Conservation (phyloP, 2,888 invertebrate genomes). For the Scrobipalpa atriplicella region DNA sequence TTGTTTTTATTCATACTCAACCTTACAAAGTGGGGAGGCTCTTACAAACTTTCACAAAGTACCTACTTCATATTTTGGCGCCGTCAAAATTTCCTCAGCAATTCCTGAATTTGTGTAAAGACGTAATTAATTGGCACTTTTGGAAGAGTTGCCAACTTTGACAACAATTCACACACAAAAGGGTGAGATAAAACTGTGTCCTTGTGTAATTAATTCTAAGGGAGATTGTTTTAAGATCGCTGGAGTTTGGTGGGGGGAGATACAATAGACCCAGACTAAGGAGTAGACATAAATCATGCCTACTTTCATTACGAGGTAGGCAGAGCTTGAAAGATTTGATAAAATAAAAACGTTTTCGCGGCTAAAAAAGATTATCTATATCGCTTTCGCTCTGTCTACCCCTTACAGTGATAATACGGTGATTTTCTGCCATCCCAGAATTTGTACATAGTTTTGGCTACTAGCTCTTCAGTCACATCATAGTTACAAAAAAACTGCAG, state of each 20-base stretch:
- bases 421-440: too few species aligned
- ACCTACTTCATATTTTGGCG: slow-evolving; percentile 13
- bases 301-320: too few species aligned
- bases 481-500: too few species aligned
- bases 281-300: too few species aligned
- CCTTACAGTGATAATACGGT: too few species aligned
- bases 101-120: slow-evolving; percentile 14
- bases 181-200: slow-evolving; percentile 16
- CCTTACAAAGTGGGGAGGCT: not conserved
- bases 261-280: too few species aligned
- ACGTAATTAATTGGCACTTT: slow-evolving; percentile 20
- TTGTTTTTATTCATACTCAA: slow-evolving; percentile 18
- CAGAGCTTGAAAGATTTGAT: too few species aligned
- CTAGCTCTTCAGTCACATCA: too few species aligned
- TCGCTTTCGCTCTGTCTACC: too few species aligned
- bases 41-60: slow-evolving; percentile 17
- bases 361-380: too few species aligned
- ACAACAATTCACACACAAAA: slow-evolving; percentile 24
- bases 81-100: not conserved
- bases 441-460: too few species aligned
- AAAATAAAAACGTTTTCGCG: too few species aligned
- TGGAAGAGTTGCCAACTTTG: slow-evolving; percentile 14
- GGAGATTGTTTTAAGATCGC: slow-evolving; percentile 1
- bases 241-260: not conserved
- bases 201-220: slow-evolving; percentile 10